Base-by-base conservation (phyloP, 2,113 vertebrate species). In the Ascaphus truei region DNA sequence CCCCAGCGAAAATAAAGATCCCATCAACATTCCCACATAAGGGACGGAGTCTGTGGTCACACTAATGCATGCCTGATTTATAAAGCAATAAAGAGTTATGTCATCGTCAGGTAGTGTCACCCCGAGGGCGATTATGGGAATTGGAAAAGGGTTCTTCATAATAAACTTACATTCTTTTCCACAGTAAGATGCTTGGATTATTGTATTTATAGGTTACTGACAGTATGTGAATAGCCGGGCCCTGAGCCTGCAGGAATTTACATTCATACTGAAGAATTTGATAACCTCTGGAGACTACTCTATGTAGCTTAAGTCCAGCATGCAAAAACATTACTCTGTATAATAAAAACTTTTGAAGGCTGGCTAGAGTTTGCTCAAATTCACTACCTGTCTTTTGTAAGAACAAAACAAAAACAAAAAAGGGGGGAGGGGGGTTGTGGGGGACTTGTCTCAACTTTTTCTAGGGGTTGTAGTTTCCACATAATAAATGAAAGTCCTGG, bases 381-480 rank as follows among this genome's bases (percentile, higher is more conserved):
- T 33, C n/a, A 47, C 20, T 20, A 34, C 43, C 25, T 68, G 55
- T 23, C 43, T 23, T 37, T 68, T 50, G 50, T 26, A 56, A 69
- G 16, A 69, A 60, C 37, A 30, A 61, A 25, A n/a, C n/a, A n/a
- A n/a, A n/a, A n/a, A 27, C 10, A 71, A 59, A 23, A 11, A 9
- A n/a, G n/a, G n/a, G n/a, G n/a, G n/a, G n/a, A n/a, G n/a, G n/a
- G n/a, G n/a, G n/a, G n/a, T n/a, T n/a, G n/a, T n/a, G n/a, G n/a
- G n/a, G n/a, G 5, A 71, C 50, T 55, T 55, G 63, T 55, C 36
- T 18, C 48, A 66, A 66, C 57, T 71, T 71, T 71, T 68, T 55
- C 26, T 57, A 59, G 37, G 45, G 66, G 11, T 36, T 71, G 33
- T 61, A 71, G 48, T 52, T 69, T 69, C n/a, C 45, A 60, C 18